Percentiles rank a stretch among this genome's conserved stretches.
These are phyloP conservation scores for Pycnomerus fuliginosus DNA, from an alignment of 2,888 invertebrate genomes.

Conservation along the genomic window DNA sequence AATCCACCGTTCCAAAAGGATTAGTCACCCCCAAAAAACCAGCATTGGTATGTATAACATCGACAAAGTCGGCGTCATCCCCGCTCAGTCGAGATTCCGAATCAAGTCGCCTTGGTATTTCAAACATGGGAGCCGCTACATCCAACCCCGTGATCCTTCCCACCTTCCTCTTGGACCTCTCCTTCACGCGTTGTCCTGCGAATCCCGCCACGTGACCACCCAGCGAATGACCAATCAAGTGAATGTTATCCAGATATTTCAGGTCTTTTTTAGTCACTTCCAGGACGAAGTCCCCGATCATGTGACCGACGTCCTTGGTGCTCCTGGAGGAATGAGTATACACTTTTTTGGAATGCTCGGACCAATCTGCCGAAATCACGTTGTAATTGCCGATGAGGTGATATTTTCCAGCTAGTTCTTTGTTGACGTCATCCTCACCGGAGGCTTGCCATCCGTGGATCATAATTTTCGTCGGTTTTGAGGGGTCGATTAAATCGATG, in stretches of 20 bases:
- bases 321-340: constrained; percentile 30
- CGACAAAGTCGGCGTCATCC: constrained; percentile 31
- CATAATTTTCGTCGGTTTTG: constrained; percentile 29
- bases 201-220: constrained; percentile 35
- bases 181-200: constrained; percentile 27
- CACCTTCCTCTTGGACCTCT: constrained; percentile 23
- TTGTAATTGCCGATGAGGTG: constrained; percentile 28
- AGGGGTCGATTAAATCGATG: constrained; percentile 9
- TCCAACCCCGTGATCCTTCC: constrained; percentile 36
- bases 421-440: constrained; percentile 26
- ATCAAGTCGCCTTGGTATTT: constrained; percentile 21
- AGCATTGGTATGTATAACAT: constrained; percentile 33
- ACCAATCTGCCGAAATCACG: constrained; percentile 33
- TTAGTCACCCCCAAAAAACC: constrained; percentile 32
- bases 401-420: constrained; percentile 27
- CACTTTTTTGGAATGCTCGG: constrained; percentile 26
- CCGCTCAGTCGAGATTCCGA: constrained; percentile 17
- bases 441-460: constrained; percentile 33
- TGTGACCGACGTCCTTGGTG: constrained; percentile 29
- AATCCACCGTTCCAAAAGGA: constrained; percentile 28
- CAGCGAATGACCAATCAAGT: constrained; percentile 35
- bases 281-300: constrained; percentile 26
- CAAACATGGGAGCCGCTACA: constrained; percentile 34
- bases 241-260: constrained; percentile 26
- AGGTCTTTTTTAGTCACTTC: constrained; percentile 23